Evolutionary conservation across 1,140 invertebrate genomes (phyloP), one percentile per base, ranked within the genome.

Genomic region (Drosophila micromelanica): DNA sequence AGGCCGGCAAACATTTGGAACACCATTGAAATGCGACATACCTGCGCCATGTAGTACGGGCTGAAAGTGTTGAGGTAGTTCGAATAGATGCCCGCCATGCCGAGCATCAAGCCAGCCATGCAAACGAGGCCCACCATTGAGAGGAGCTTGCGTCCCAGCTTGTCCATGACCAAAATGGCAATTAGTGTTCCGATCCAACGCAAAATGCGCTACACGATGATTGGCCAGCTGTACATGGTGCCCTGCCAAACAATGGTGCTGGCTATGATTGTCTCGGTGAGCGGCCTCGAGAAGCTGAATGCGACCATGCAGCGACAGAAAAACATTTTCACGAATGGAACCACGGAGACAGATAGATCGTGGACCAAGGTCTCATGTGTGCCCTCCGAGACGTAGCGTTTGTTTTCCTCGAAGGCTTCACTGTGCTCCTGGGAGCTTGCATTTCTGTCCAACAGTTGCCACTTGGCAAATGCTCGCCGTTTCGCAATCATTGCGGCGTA

Each of bases 1-100:
- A 90, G 59, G 12, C 89, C 89, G 0, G 89, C 65, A 48, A 91
- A 91, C 13, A 72, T 78, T 49, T 91, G 89, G 45, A 84, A 46
- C 1, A 59, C 72, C 55, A 91, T 45, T 1, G 64, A 62, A 0
- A 91, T 62, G 11, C 68, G 61, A 37, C 71, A 80, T 13, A 70
- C 64, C 49, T 79, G 40, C 0, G 48, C 49, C 89, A 86, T 91
- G 6, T 62, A 12, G 32, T 74, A 54, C 0, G 38, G 51, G 12
- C 11, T 52, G 0, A 3, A 2, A 1, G 48, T 13, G 13, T 76
- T 76, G 0, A 37, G 6, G 7, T 43, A 2, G 20, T 67, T 37
- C 4, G 67, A 15, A 15, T 85, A 91, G 5, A 91, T 64, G 5
- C 63, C 65, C 3, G 75, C 84, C 37, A 91, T 57, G 23, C 70